These are phyloP conservation scores for Nymphalis io DNA, from an alignment of 1,140 invertebrate species.

Conservation along the genomic window DNA sequence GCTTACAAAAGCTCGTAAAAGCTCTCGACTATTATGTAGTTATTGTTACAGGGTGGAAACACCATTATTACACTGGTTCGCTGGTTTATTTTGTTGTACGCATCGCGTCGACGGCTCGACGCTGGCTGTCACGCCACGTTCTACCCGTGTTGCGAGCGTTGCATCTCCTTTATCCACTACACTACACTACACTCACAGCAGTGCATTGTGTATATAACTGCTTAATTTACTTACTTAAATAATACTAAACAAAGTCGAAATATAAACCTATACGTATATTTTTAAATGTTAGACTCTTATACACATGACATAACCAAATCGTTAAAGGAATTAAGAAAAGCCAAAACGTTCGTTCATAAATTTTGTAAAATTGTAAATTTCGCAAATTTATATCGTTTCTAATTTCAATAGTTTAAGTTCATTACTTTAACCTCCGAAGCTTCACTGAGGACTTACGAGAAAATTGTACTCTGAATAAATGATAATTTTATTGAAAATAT, in stretches of 20 bases:
- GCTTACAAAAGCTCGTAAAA: conserved; percentile 80
- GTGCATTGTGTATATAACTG: background rate
- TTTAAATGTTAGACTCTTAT: too few relatives aligned
- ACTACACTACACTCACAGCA: background rate
- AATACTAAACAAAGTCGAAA: background rate
- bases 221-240: background rate
- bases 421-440: too few relatives aligned
- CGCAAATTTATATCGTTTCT: too few relatives aligned
- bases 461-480: too few relatives aligned
- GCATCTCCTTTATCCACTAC: background rate
- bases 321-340: too few relatives aligned
- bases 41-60: conserved; percentile 80
- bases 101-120: conserved; percentile 45
- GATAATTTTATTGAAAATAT: too few relatives aligned
- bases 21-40: conserved; percentile 79
- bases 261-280: too few relatives aligned
- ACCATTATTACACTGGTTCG: conserved; percentile 75
- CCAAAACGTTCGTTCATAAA: too few relatives aligned
- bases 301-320: too few relatives aligned
- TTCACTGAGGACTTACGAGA: too few relatives aligned
- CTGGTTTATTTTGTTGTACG: conserved; percentile 73
- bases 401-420: too few relatives aligned
- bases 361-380: too few relatives aligned
- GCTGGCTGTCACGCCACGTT: conserved; percentile 43
- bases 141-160: conserved; percentile 18